Evolutionary conservation across 2,113 vertebrate genomes (phyloP), one percentile per base, ranked within the genome.

Genomic region (Tetrax tetrax): DNA sequence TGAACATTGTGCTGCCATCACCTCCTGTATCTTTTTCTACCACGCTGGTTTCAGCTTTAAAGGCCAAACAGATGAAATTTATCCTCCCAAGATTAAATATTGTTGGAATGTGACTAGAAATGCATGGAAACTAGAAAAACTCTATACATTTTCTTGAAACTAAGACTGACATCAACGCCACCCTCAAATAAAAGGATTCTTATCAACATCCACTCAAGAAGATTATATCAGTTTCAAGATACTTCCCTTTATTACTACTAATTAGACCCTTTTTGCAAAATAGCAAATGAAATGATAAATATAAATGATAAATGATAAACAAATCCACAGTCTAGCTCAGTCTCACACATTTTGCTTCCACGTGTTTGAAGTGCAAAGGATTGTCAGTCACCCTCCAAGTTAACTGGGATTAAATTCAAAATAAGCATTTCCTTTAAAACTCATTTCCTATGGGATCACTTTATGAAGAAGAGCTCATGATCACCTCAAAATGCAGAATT

Each of bases 131-230:
- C 4, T 25, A 66, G 14, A 38, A 76, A 66, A 41, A 41, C 20
- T 23, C 57, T 23, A 7, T 5, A n/a, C 0, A 0, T 54, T 47
- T 45, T 35, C 24, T 28, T 50, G 21, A 54, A 70, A 25, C 14
- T 7, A 60, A 76, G 25, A 59, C 14, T 41, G 41, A 71, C 28
- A 70, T 23, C n/a, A 72, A 24, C 4, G 5, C 41, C 25, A 85
- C 3, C 6, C 74, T 68, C 38, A 79, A 27, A 11, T 66, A 33
- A 56, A 84, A 48, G 25, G 43, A 65, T 37, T 71, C 38, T 45
- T 61, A 45, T 6, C 71, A 61, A 60, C 50, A 53, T 25, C 41
- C 37, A 16, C 48, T 66, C 38, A 72, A 37, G 69, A 83, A 35
- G 25, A 48, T 4, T 45, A 14, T 10, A 60, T 38, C 50, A 27